Evolutionary conservation across 37 sponge, comb jelly and placozoan species (phyloP).

Genomic region (Chondrilla cf. caribensis): DNA sequence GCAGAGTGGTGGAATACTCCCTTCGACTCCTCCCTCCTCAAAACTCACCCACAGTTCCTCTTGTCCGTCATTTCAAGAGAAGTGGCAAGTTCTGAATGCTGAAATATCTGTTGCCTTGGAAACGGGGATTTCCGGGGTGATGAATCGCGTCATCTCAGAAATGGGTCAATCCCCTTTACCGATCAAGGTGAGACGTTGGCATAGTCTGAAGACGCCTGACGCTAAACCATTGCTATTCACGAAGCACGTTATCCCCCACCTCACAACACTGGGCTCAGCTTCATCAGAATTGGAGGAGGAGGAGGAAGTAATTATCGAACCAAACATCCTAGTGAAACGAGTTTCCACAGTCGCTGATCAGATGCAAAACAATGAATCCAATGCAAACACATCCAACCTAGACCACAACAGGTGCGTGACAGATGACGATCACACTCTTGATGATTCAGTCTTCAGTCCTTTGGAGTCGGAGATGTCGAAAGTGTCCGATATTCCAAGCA

Average conservation of each 20-base stretch:
- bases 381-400: neutral
- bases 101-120: neutral
- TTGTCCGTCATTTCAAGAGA: conserved; percentile 16
- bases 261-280: too few species aligned
- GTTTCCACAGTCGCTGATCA: neutral
- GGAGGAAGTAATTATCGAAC: too few species aligned
- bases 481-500: neutral
- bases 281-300: too few species aligned
- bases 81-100: neutral
- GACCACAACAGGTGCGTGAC: too few species aligned
- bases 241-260: too few species aligned
- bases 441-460: neutral
- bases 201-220: neutral
- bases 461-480: neutral
- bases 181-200: neutral
- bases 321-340: too few species aligned
- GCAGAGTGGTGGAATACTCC: too few species aligned
- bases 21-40: too few species aligned
- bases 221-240: too few species aligned
- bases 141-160: neutral
- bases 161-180: neutral
- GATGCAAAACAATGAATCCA: neutral
- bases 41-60: neutral
- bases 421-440: neutral
- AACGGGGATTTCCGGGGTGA: conserved; percentile 1